phyloP scores from a whole-genome alignment of 2,113 vertebrate species.

The Semicossyphus pulcher region DNA sequence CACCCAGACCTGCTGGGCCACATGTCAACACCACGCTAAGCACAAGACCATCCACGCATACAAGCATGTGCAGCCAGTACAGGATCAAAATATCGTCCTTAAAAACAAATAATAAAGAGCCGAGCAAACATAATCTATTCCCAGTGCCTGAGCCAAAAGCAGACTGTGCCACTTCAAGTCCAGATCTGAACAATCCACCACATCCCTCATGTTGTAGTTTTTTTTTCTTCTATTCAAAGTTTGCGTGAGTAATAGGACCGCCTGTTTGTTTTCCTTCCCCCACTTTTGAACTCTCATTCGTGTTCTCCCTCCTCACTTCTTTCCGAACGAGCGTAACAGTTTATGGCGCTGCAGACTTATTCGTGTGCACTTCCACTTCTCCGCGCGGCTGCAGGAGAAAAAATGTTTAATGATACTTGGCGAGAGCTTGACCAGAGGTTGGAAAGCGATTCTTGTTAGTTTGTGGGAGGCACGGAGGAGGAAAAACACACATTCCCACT shows the following conservation, averaged over 20 bases:
- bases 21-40: background rate
- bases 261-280: conserved; percentile 57
- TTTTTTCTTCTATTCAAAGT: conserved; percentile 19
- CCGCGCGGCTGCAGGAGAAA: background rate
- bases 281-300: background rate
- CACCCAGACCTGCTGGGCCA: conserved; percentile 20
- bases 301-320: background rate
- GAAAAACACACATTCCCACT: conserved; percentile 3
- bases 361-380: background rate
- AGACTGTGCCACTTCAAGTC: conserved; percentile 3
- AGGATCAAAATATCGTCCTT: background rate
- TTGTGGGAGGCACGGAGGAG: background rate
- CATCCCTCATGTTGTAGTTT: conserved; percentile 1
- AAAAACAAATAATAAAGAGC: background rate
- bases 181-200: conserved; percentile 29
- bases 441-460: conserved; percentile 2
- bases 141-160: background rate
- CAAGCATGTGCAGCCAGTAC: background rate
- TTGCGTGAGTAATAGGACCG: conserved; percentile 52
- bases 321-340: too few relatives aligned
- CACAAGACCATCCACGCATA: background rate
- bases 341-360: background rate
- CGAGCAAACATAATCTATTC: background rate
- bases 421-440: conserved; percentile 15
- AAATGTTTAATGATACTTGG: background rate